Base-by-base conservation (phyloP, 2,113 vertebrate genomes). In the Ardeotis arabs region DNA sequence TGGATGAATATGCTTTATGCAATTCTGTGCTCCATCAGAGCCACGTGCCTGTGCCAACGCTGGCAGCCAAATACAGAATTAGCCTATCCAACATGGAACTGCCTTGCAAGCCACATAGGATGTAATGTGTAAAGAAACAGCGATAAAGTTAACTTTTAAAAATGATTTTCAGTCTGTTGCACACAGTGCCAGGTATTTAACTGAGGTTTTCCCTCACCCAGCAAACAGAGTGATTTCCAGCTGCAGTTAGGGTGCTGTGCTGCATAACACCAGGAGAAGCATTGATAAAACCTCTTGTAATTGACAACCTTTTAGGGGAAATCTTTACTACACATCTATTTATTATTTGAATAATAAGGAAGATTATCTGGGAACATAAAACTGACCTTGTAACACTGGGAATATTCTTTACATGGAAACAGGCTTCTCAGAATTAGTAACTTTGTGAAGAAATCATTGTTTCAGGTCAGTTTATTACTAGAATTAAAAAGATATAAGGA, bases 81-180 rank as follows among this genome's bases (percentile, higher is more conserved):
- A 50, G 33, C 18, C 33, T 37, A 35, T 66, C 39, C 75, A 83
- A 52, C 21, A 37, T 5, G 15, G 10, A 79, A 28, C 21, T 90
- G 37, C 49, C 29, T 82, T 49, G 49, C 27, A 53, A 69, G n/a
- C 22, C 41, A 49, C 47, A 6, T 7, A 45, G 63, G 39, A 55
- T 0, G 0, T 10, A 21, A 41, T 25, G 28, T 3, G 15, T 25
- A 56, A 69, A 76, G 24, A 35, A 90, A 19, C 8, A 41, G 19
- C 2, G 2, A 41, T 45, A n/a, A 73, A 82, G 4, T 60, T 55
- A 75, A 69, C 24, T 44, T 66, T 24, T 47, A 47, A 41, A 75
- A 44, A 31, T 55, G 7, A 14, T 31, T 69, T 79, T 68, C n/a
- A 14, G 19, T 13, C 35, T 66, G 23, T 55, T 37, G 33, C 39